phyloP scores from a whole-genome alignment of 2,797 vertebrate genomes.

The Ibycter americanus region DNA sequence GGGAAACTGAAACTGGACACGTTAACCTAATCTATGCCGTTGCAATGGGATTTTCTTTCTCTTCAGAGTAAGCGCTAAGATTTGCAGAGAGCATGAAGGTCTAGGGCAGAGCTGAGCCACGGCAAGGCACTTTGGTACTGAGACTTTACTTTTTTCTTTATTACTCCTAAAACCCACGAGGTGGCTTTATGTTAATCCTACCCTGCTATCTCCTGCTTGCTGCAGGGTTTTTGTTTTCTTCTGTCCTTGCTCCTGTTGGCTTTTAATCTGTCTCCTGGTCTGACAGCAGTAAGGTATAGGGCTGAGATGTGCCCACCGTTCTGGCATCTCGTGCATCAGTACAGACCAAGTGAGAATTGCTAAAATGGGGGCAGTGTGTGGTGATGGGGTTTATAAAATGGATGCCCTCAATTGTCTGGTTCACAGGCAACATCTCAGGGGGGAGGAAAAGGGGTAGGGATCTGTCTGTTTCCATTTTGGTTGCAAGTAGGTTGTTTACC shows the following conservation, averaged over 20 bases:
- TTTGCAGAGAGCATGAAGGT: not conserved
- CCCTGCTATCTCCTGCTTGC: not conserved
- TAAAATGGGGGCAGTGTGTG: not conserved
- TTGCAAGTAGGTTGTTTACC: not conserved
- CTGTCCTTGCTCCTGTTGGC: not conserved
- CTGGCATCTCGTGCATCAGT: accelerated
- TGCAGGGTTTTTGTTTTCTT: not conserved
- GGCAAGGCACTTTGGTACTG: not conserved
- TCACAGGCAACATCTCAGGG: not conserved
- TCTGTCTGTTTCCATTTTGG: not conserved
- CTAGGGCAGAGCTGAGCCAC: not conserved
- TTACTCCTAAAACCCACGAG: not conserved
- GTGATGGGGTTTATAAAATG: not conserved
- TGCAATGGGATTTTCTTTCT: not conserved
- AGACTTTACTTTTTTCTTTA: not conserved
- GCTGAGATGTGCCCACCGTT: not conserved
- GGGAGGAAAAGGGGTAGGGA: not conserved
- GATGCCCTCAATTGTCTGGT: not conserved
- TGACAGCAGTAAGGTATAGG: not conserved
- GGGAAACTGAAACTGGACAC: not conserved
- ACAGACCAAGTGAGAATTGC: not conserved
- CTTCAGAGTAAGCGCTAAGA: not conserved
- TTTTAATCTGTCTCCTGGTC: not conserved
- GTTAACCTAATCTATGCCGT: not conserved
- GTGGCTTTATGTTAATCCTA: not conserved